Evolutionary conservation across 2,888 invertebrate genomes (phyloP).

Genomic region (Punctoribates punctum): DNA sequence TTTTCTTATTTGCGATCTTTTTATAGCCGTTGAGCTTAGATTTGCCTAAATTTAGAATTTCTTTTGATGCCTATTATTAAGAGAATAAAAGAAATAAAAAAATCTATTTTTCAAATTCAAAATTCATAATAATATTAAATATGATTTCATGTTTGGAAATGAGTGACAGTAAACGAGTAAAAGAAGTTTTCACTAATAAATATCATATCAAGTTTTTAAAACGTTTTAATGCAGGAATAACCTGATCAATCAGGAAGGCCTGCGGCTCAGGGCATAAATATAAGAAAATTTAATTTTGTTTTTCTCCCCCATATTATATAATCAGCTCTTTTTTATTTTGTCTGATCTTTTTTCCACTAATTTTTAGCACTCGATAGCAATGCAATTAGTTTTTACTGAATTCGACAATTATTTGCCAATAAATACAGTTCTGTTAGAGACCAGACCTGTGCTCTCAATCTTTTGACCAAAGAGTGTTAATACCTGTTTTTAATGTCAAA

Average conservation of each 20-base stretch:
- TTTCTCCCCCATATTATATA: not conserved
- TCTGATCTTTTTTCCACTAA: not conserved
- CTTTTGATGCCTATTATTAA: no score
- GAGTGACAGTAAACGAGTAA: no score
- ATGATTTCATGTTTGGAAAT: no score
- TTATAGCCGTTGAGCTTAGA: no score
- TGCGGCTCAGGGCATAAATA: not conserved
- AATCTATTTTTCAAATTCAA: no score
- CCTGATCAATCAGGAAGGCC: constrained; percentile 22
- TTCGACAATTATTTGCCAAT: not conserved
- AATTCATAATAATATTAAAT: no score
- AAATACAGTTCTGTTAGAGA: not conserved
- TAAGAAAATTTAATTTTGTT: not conserved
- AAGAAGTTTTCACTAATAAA: no score
- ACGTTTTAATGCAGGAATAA: not conserved
- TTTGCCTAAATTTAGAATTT: no score
- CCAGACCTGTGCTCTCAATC: not conserved
- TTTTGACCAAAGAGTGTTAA: not conserved
- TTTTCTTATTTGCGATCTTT: no score
- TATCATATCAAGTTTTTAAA: no score
- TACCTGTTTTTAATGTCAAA: not conserved
- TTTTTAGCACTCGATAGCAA: constrained; percentile 8
- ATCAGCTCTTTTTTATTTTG: not conserved
- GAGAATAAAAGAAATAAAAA: no score
- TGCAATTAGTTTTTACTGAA: not conserved